Evolutionary conservation across 2,113 vertebrate genomes (phyloP), one percentile per base, ranked within the genome.

Genomic region (Crypturellus undulatus): DNA sequence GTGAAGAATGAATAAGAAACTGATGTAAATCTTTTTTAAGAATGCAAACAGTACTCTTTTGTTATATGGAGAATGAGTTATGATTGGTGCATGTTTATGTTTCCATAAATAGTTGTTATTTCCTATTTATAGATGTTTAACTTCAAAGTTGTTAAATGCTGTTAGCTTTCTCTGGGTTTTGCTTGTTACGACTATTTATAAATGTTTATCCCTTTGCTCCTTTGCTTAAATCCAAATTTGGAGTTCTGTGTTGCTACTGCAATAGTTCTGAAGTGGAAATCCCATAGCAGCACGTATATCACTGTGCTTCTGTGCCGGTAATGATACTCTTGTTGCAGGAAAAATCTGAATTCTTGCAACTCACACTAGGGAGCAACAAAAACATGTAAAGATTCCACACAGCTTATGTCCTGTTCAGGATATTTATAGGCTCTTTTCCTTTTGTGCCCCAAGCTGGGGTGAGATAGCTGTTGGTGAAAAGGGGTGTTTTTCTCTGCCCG

Each of bases 61-160:
- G 7, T 84, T 64, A 8, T 3, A 28, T 89, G 54, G 56, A 60
- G 16, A 16, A 47, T 87, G 65, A 71, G 34, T 84, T 91, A 75
- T 81, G 64, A 76, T 68, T 42, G 65, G 28, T 84, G 67, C 78
- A 19, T 71, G 42, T 84, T 93, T 79, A 26, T 47, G 34, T 79
- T 92, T 93, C 81, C 25, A 4, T 87, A 38, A 82, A 64, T 15
- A 73, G 40, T 38, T 77, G 22, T 84, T 84, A 78, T 40, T 24
- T 80, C 25, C 64, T 90, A 5, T 81, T 91, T 94, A 81, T 87
- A 84, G 81, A 92, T 92, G 25, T 81, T 78, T 62, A 92, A 73
- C 21, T 70, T 51, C 24, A 73, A 79, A 10, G 9, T 28, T 42
- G 9, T 43, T 81, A 72, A 42, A 87, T 84, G 11, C 19, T 94